Base-by-base conservation (phyloP, 2,888 invertebrate genomes). In the Philhelius pedissequus region DNA sequence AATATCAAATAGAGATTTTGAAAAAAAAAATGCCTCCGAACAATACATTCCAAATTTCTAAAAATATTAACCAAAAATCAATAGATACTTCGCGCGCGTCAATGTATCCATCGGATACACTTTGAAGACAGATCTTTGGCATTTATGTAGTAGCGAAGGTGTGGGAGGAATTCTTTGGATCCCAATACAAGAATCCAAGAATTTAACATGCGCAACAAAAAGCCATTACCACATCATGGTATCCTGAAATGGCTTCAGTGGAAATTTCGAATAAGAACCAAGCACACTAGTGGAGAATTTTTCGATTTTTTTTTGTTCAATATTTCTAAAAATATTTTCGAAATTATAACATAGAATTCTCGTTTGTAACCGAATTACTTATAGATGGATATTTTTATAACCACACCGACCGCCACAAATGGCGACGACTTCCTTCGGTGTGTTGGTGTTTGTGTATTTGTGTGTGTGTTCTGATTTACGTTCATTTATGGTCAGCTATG, bases 241-340 rank as follows among this genome's bases (percentile, higher is more conserved):
- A 75, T 75, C 84, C 84, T 68, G 80, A 84, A 84, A 84, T 79
- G 84, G 84, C 66, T 84, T 76, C 83, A 66, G 56, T 73, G 71
- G 73, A 83, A 40, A 64, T 74, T 74, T 60, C 20, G 20, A 82
- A 78, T 74, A 62, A 78, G 69, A 78, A 50, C 77, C 62, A 38
- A 52, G 50, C 40, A 35, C 20, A 40, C n/a, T n/a, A 66, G 60
- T 77, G 78, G 73, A 83, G 79, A 78, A 79, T 9, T 78, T 68
- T 66, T 50, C 15, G 5, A 13, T 27, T 52, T 4, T 11, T 32
- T 13, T 54, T 32, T 13, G 22, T 22, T 79, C 13, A 13, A 73
- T 45, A 58, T 70, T 69, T 79, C 69, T 79, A 83, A 79, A 83
- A 74, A 79, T 79, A 70, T 74, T 83, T 66, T 73, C 38, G 20